Percentiles rank a stretch among this genome's conserved stretches.
Evolutionary conservation across 2,888 invertebrate species (phyloP).

Genomic region (Trichogramma evanescens): DNA sequence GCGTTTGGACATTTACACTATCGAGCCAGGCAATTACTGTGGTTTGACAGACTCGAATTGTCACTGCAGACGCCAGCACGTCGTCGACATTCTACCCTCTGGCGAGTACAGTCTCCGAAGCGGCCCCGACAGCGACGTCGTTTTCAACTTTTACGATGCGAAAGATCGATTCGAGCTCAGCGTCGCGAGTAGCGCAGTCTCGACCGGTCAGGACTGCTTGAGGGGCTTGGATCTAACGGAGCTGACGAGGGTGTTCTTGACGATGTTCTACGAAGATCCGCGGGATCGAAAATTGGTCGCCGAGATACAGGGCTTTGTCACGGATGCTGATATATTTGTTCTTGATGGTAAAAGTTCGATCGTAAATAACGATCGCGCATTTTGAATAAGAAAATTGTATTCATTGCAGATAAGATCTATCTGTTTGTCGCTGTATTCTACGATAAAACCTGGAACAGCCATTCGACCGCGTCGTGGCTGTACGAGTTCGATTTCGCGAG

Average conservation of each 20-base stretch:
- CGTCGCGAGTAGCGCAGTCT: conserved; percentile 27
- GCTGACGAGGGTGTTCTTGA: conserved; percentile 30
- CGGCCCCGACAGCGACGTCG: conserved; percentile 16
- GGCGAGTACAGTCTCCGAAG: conserved; percentile 17
- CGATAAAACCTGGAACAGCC: conserved; percentile 24
- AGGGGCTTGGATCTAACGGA: conserved; percentile 17
- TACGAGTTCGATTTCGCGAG: conserved; percentile 29
- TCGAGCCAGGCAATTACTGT: conserved; percentile 27
- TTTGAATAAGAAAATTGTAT: background rate
- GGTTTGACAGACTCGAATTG: conserved; percentile 27
- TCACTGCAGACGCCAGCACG: conserved; percentile 28
- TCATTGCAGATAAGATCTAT: conserved; percentile 28
- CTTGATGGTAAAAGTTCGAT: conserved; percentile 1
- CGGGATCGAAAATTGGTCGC: background rate
- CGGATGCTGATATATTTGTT: conserved; percentile 29
- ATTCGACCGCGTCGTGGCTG: conserved; percentile 29
- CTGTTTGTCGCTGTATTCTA: conserved; percentile 35
- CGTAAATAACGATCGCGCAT: background rate
- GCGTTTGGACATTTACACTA: conserved; percentile 29
- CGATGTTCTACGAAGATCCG: conserved; percentile 1
- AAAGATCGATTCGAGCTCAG: conserved; percentile 25
- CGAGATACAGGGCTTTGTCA: conserved; percentile 28
- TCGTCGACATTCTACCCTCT: conserved; percentile 23
- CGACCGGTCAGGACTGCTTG: conserved; percentile 26
- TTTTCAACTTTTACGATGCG: conserved; percentile 28